Conservation (phyloP, 2,888 invertebrate genomes). For the Aphrophora alni region DNA sequence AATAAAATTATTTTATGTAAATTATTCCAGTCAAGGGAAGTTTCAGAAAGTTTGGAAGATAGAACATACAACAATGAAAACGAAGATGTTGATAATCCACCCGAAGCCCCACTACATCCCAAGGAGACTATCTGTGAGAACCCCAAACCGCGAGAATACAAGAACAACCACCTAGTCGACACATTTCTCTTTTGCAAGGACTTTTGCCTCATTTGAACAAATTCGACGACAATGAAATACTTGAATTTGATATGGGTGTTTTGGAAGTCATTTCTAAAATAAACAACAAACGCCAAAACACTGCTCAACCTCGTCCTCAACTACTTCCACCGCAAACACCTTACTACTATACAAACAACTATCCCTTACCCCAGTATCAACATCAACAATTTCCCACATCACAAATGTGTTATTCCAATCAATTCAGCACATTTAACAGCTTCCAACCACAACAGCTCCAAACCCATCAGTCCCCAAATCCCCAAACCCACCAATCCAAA, state of each 20-base stretch:
- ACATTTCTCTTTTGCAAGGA: constrained; percentile 23
- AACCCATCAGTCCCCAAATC: constrained; percentile 17
- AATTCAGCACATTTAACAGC: too few species aligned
- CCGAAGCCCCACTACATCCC: constrained; percentile 21
- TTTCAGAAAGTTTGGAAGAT: constrained; percentile 38
- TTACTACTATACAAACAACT: constrained; percentile 15
- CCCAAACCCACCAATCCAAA: not conserved
- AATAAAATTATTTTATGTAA: constrained; percentile 39
- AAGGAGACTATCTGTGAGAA: not conserved
- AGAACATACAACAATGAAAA: constrained; percentile 31
- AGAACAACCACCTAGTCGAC: not conserved
- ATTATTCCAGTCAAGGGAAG: constrained; percentile 25
- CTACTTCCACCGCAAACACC: constrained; percentile 6
- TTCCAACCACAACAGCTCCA: not conserved
- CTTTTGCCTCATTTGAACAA: constrained; percentile 16
- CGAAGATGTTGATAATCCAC: not conserved
- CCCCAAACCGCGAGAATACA: constrained; percentile 27
- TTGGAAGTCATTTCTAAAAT: constrained; percentile 21
- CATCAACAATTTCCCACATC: too few species aligned
- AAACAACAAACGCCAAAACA: constrained; percentile 2
- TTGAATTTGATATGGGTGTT: constrained; percentile 26
- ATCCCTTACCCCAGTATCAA: constrained; percentile 1
- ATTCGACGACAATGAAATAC: constrained; percentile 20
- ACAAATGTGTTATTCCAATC: not conserved
- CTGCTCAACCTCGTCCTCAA: constrained; percentile 25